phyloP scores from a whole-genome alignment of 1,140 invertebrate species.

The Plectrocnemia conspersa region DNA sequence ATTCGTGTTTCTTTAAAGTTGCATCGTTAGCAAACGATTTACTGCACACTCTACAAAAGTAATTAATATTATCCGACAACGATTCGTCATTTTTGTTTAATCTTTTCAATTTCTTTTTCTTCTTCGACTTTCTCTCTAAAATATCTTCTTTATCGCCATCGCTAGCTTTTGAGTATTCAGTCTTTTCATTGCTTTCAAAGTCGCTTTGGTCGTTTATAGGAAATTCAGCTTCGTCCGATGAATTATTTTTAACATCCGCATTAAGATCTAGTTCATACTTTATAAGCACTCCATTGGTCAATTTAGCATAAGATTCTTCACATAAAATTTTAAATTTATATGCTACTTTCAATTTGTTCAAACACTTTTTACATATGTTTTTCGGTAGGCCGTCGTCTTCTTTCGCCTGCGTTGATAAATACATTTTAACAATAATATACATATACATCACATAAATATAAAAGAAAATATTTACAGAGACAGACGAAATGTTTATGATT shows the following conservation, averaged over 20 bases:
- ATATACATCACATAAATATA: background rate
- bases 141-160: background rate
- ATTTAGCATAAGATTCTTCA: slow-evolving; percentile 31
- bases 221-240: background rate
- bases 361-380: slow-evolving; percentile 37
- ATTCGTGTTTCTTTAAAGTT: slow-evolving; percentile 15
- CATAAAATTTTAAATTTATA: slow-evolving; percentile 37
- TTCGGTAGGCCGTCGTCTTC: slow-evolving; percentile 34
- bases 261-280: background rate
- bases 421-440: background rate
- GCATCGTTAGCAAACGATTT: slow-evolving; percentile 13
- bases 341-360: slow-evolving; percentile 34
- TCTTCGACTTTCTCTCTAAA: slow-evolving; percentile 1
- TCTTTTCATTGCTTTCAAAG: background rate
- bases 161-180: background rate
- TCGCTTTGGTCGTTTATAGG: background rate
- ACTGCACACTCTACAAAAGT: slow-evolving; percentile 15
- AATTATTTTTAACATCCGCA: background rate
- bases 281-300: slow-evolving; percentile 11
- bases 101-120: slow-evolving; percentile 9
- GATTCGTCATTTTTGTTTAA: background rate
- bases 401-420: slow-evolving; percentile 30
- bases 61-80: background rate
- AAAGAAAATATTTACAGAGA: slow-evolving; percentile 8
- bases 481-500: slow-evolving; percentile 16